phyloP scores from a whole-genome alignment of 2,888 invertebrate genomes.

The Aporophyla lueneburgensis region DNA sequence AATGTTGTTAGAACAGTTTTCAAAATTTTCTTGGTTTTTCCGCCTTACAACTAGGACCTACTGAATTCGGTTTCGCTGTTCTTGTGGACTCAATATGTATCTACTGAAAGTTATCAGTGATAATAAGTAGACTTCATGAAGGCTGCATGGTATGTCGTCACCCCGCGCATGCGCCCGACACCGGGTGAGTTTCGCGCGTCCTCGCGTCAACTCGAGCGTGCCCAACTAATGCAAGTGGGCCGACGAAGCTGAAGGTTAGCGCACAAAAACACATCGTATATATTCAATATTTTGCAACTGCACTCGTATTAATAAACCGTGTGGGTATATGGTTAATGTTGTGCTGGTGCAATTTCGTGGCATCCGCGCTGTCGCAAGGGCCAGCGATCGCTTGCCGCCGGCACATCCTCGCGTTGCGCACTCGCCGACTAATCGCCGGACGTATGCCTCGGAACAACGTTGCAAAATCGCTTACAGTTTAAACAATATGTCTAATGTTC shows the following conservation, averaged over 20 bases:
- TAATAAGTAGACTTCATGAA: constrained; percentile 55
- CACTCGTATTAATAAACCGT: constrained; percentile 87
- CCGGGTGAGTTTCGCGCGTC: constrained; percentile 81
- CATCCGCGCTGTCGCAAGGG: constrained; percentile 89
- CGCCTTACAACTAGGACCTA: background rate
- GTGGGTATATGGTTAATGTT: constrained; percentile 80
- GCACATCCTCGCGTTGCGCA: constrained; percentile 89
- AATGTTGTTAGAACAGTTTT: background rate
- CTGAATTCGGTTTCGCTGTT: background rate
- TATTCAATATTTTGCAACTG: constrained; percentile 88
- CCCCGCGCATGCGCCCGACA: constrained; percentile 42
- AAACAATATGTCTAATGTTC: constrained; percentile 71
- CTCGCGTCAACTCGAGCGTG: constrained; percentile 87
- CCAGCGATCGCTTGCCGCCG: constrained; percentile 74
- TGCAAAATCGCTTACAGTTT: constrained; percentile 77
- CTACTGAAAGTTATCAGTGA: constrained; percentile 36
- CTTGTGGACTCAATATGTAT: constrained; percentile 4
- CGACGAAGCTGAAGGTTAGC: constrained; percentile 87
- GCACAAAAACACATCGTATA: constrained; percentile 84
- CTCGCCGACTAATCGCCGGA: constrained; percentile 87
- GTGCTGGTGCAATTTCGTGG: constrained; percentile 85
- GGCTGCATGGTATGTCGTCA: constrained; percentile 56
- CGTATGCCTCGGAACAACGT: constrained; percentile 85
- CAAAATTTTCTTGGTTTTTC: background rate
- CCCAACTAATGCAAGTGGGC: constrained; percentile 87